A percentile compares a stretch with the other conserved stretches of the same genome.
phyloP scores from a whole-genome alignment of 2,113 vertebrate genomes.

The Podilymbus podiceps region DNA sequence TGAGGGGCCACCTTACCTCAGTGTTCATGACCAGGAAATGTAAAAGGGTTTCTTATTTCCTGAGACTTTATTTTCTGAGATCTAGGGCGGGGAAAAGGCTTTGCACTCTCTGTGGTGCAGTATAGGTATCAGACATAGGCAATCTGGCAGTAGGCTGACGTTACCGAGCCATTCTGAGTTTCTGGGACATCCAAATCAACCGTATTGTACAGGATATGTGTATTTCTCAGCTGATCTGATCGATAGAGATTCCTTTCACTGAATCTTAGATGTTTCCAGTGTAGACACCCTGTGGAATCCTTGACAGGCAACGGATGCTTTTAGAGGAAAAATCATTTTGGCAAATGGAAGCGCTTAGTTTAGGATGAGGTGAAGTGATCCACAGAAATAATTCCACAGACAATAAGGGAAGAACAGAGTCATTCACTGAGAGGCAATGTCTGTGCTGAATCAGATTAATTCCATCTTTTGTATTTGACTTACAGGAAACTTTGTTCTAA shows the following conservation, averaged over 20 bases:
- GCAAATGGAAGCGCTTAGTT: background rate
- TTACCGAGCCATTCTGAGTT: background rate
- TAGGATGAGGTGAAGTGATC: background rate
- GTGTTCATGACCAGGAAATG: fast-evolving
- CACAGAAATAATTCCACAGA: background rate
- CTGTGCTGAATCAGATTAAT: background rate
- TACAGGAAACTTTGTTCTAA: background rate
- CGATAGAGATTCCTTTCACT: background rate
- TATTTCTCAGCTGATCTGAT: background rate
- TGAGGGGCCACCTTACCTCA: background rate
- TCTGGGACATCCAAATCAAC: background rate
- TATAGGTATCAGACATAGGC: background rate
- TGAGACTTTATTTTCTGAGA: background rate
- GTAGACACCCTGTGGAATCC: background rate
- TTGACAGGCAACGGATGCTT: background rate
- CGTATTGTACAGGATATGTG: background rate
- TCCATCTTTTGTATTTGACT: background rate
- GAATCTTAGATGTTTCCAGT: background rate
- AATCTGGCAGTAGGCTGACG: background rate
- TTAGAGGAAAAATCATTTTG: background rate
- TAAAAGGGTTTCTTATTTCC: background rate
- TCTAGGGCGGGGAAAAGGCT: fast-evolving
- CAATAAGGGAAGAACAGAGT: background rate
- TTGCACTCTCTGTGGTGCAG: background rate
- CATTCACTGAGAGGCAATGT: background rate